phyloP scores from a whole-genome alignment of 2,888 invertebrate species.

The Clanis bilineata region DNA sequence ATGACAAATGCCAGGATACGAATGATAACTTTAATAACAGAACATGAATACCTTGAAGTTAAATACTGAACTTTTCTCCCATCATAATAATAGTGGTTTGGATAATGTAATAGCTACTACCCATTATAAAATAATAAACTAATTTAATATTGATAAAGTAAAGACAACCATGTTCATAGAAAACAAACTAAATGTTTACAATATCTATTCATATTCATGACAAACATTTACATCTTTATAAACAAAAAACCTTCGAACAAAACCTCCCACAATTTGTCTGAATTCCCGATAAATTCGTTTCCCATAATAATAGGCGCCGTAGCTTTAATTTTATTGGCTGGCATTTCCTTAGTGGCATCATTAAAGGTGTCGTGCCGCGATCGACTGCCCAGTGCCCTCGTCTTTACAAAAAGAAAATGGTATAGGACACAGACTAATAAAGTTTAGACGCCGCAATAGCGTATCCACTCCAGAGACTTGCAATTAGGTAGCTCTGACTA shows the following conservation, averaged over 20 bases:
- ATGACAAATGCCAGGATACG: too few relatives aligned
- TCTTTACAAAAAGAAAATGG: conserved; percentile 8
- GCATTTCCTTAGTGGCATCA: conserved; percentile 12
- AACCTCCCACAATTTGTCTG: conserved; percentile 11
- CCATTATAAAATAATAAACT: too few relatives aligned
- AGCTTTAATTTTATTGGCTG: conserved; percentile 12
- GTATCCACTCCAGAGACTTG: too few relatives aligned
- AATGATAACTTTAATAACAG: too few relatives aligned
- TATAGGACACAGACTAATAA: background rate
- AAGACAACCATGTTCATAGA: background rate
- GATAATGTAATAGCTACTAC: too few relatives aligned
- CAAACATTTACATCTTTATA: background rate
- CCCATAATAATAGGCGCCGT: conserved; percentile 10
- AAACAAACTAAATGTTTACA: background rate
- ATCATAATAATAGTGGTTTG: too few relatives aligned
- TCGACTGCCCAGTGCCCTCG: conserved; percentile 1
- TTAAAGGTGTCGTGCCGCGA: conserved; percentile 11
- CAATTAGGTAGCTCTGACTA: too few relatives aligned
- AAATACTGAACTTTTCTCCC: too few relatives aligned
- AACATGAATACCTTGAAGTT: too few relatives aligned
- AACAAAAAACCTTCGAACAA: background rate
- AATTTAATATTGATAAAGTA: background rate
- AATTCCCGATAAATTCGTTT: conserved; percentile 8
- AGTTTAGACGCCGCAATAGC: background rate
- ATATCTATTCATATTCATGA: background rate